Percentiles rank a stretch among this genome's conserved stretches.
Conservation (phyloP, 2,888 invertebrate species). For the Thysanoteuthis rhombus region DNA sequence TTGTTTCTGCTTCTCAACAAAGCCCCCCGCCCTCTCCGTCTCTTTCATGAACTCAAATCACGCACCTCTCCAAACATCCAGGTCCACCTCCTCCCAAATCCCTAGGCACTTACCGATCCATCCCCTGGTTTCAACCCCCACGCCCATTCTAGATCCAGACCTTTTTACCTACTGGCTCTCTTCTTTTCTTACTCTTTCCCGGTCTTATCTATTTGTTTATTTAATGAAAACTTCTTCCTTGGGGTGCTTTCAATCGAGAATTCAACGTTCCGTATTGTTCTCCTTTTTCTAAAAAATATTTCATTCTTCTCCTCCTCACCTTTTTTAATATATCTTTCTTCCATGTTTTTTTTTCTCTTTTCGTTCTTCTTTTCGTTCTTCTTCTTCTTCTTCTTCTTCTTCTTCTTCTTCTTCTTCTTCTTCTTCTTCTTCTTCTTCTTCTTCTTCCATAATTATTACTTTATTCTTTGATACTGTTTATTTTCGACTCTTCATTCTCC, state of each 20-base stretch:
- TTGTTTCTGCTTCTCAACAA: background rate
- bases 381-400: background rate
- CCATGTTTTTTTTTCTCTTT: background rate
- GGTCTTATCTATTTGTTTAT: background rate
- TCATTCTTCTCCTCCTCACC: too few species aligned
- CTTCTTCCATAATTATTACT: too few species aligned
- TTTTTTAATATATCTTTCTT: too few species aligned
- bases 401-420: background rate
- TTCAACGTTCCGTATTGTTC: background rate
- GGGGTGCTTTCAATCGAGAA: background rate
- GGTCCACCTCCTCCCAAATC: background rate
- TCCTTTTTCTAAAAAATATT: background rate
- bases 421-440: background rate
- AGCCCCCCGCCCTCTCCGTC: background rate
- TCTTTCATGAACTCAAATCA: background rate
- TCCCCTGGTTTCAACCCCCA: background rate
- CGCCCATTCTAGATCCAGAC: background rate
- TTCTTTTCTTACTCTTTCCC: background rate
- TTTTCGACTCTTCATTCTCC: background rate
- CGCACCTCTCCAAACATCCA: background rate
- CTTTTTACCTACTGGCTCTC: background rate
- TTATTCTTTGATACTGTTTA: too few species aligned
- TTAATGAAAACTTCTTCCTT: background rate
- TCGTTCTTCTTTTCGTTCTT: background rate
- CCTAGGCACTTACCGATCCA: background rate